phyloP scores from a whole-genome alignment of 2,797 vertebrate genomes.

The Lepilemur septentrionalis region DNA sequence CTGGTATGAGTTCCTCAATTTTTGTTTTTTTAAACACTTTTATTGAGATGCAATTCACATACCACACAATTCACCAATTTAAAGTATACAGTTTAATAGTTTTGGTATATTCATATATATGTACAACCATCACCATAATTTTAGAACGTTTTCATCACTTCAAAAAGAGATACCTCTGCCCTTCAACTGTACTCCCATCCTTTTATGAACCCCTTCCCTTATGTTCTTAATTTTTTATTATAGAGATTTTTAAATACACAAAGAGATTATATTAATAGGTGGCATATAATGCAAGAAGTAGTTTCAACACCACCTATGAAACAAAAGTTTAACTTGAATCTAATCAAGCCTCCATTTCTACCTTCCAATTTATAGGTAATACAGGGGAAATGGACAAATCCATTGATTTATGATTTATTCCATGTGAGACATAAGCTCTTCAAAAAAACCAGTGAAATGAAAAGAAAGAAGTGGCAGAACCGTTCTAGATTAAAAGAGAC shows the following conservation, averaged over 20 bases:
- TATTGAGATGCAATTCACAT: not conserved
- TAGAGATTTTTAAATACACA: not conserved
- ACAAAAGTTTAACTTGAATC: not conserved
- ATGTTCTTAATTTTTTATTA: not conserved
- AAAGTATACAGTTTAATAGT: not conserved
- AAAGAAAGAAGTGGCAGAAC: not conserved
- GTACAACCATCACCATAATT: not conserved
- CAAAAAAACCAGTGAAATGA: not conserved
- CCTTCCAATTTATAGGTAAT: not conserved
- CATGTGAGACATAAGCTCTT: not conserved
- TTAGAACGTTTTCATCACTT: not conserved
- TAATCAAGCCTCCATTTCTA: not conserved
- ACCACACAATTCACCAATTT: not conserved
- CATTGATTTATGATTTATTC: not conserved
- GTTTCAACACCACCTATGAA: not conserved
- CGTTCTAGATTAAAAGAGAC: not conserved
- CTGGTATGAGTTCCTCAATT: not conserved
- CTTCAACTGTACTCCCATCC: not conserved
- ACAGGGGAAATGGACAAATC: not conserved
- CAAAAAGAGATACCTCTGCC: not conserved
- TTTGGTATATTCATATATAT: not conserved
- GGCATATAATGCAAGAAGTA: not conserved
- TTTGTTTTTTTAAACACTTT: not conserved
- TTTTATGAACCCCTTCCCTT: too few species aligned
- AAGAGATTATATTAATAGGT: not conserved